Percentiles rank a stretch among this genome's conserved stretches.
Evolutionary conservation across 1,140 invertebrate genomes (phyloP).

Genomic region (Sipha flava): DNA sequence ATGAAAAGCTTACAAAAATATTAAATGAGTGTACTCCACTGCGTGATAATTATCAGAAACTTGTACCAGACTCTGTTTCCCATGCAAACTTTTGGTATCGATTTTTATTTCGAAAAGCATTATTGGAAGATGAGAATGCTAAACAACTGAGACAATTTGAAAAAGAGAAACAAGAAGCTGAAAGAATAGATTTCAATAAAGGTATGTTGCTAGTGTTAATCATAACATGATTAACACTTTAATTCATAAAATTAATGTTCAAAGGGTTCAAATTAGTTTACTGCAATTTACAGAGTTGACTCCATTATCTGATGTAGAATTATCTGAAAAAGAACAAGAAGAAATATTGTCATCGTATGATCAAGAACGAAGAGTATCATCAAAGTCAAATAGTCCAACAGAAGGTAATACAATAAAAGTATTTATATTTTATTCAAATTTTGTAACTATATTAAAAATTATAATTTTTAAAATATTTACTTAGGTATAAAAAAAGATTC

Average conservation of each 20-base stretch:
- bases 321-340: constrained; percentile 40
- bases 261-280: background rate
- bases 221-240: too few relatives aligned
- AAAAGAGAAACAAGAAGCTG: constrained; percentile 36
- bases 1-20: constrained; percentile 40
- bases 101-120: constrained; percentile 40
- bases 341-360: constrained; percentile 38
- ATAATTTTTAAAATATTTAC: background rate
- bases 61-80: constrained; percentile 39
- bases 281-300: constrained; percentile 25
- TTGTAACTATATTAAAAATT: background rate
- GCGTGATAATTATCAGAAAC: constrained; percentile 37
- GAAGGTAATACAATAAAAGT: background rate
- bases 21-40: constrained; percentile 37
- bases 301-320: constrained; percentile 35
- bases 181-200: constrained; percentile 31
- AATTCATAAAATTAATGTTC: too few relatives aligned
- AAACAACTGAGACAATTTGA: constrained; percentile 36
- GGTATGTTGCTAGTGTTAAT: background rate
- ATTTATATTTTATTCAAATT: background rate
- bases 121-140: constrained; percentile 42
- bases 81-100: constrained; percentile 41
- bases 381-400: background rate
- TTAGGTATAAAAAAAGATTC: constrained; percentile 1
- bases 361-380: constrained; percentile 35